Evolutionary conservation across 2,888 invertebrate species (phyloP), one percentile per base, ranked within the genome.

Genomic region (Archips xylosteana): DNA sequence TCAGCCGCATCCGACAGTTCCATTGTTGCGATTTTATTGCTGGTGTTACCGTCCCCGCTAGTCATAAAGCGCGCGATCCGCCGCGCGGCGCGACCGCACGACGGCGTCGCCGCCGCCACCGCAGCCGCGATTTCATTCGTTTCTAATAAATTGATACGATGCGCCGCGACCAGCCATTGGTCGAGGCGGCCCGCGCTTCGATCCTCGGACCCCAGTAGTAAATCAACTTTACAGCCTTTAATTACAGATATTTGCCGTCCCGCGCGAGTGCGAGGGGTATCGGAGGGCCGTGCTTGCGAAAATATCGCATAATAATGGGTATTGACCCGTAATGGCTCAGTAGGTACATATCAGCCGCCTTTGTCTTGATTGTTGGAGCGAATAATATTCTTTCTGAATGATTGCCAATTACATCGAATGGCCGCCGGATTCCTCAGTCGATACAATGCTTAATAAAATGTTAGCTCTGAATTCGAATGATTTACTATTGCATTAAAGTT

Each of bases 181-280:
- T 85, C 85, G 90, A 89, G 87, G 88, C 91, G 87, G 87, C 88
- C 90, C 88, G 84, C 82, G 88, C 89, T 87, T 89, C 91, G 88
- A 90, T 90, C 87, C 92, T 87, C 89, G 85, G 87, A 84, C 91
- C 89, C 83, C 88, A 84, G 92, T 87, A 91, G 94, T 94, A 94
- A 94, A 94, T 94, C 94, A 94, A 92, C 91, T 94, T 94, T 94
- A 94, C 94, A 94, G 90, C 94, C 92, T 92, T 93, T 94, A 94
- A 94, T 94, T 94, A 94, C 94, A 94, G 89, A 93, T 92, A 94
- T 94, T 94, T 92, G 92, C 94, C 91, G 88, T 93, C 92, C 92
- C 90, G 92, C 92, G 90, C 88, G 89, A 91, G 89, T 83, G 91
- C 88, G 88, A 87, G 91, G 89, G 90, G 89, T 92, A 93, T 93